Conservation (phyloP, 2,888 invertebrate species). For the Camptogramma bilineatum region DNA sequence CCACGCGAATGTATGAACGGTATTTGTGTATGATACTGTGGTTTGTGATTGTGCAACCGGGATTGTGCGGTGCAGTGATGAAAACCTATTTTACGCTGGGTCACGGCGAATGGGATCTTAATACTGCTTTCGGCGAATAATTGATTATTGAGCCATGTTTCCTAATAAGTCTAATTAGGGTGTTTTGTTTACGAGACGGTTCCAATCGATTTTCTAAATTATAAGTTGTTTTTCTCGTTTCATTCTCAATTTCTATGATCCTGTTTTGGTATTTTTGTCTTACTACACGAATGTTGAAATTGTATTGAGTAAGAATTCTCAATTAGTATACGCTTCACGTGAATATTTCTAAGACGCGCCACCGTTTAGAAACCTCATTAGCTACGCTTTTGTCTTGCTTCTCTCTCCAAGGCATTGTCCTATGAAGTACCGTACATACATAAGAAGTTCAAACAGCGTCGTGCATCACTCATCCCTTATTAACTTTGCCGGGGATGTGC, state of each 20-base stretch:
- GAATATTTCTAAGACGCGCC: not conserved
- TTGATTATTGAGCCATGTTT: conserved; percentile 14
- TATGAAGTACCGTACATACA: not conserved
- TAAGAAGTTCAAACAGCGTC: not conserved
- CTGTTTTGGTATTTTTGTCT: not conserved
- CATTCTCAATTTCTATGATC: conserved; percentile 1
- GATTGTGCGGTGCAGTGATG: conserved; percentile 44
- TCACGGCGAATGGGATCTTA: conserved; percentile 24
- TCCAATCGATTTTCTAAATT: conserved; percentile 5
- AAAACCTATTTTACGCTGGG: conserved; percentile 31
- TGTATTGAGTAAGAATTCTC: not conserved
- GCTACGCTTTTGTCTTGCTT: conserved; percentile 16
- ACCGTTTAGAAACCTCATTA: conserved; percentile 24
- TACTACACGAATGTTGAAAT: not conserved
- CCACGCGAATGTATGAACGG: conserved; percentile 33
- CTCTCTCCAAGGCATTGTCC: conserved; percentile 27
- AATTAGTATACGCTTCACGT: conserved; percentile 2
- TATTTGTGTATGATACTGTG: conserved; percentile 29
- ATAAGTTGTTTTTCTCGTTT: conserved; percentile 9
- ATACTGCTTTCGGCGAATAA: conserved; percentile 9
- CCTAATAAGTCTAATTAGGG: conserved; percentile 17
- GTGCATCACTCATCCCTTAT: conserved; percentile 10
- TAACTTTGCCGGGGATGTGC: not conserved
- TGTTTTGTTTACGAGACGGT: conserved; percentile 22
- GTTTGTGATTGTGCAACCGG: conserved; percentile 46